Conservation (phyloP, 2,797 vertebrate genomes). For the Lindbergichthys nudifrons region DNA sequence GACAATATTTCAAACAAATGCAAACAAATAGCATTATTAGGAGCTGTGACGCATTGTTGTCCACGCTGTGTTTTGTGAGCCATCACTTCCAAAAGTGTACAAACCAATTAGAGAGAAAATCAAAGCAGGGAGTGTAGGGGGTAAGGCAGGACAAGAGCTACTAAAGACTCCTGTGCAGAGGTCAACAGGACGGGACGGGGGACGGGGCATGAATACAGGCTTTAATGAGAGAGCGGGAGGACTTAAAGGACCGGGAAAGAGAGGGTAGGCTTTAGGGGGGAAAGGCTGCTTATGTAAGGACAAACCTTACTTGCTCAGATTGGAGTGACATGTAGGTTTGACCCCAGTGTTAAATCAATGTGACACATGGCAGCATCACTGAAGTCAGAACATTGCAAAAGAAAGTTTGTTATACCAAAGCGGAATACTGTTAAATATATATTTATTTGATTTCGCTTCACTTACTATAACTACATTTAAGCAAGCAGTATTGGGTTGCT, state of each 20-base stretch:
- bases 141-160: slow-evolving; percentile 50
- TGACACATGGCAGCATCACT: slow-evolving; percentile 10
- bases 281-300: slow-evolving; percentile 73
- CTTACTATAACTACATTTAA: background rate
- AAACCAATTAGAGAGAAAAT: slow-evolving; percentile 68
- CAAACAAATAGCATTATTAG: slow-evolving; percentile 15
- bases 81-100: slow-evolving; percentile 43
- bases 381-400: background rate
- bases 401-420: slow-evolving; percentile 5
- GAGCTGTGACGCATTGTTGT: background rate
- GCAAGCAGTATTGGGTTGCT: background rate
- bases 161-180: slow-evolving; percentile 57
- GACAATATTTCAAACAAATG: slow-evolving; percentile 2
- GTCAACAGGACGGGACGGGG: slow-evolving; percentile 40
- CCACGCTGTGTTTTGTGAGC: slow-evolving; percentile 17
- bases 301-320: slow-evolving; percentile 41
- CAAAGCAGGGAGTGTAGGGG: slow-evolving; percentile 49
- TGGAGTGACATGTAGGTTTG: slow-evolving; percentile 31
- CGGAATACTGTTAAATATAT: background rate
- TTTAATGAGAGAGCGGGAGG: slow-evolving; percentile 70
- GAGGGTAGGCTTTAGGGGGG: slow-evolving; percentile 63
- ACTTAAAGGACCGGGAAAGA: slow-evolving; percentile 45
- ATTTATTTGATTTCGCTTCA: background rate
- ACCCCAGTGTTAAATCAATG: slow-evolving; percentile 33
- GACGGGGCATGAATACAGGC: slow-evolving; percentile 55